Conservation (phyloP, 2,888 invertebrate genomes). For the Erpobdella octoculata region DNA sequence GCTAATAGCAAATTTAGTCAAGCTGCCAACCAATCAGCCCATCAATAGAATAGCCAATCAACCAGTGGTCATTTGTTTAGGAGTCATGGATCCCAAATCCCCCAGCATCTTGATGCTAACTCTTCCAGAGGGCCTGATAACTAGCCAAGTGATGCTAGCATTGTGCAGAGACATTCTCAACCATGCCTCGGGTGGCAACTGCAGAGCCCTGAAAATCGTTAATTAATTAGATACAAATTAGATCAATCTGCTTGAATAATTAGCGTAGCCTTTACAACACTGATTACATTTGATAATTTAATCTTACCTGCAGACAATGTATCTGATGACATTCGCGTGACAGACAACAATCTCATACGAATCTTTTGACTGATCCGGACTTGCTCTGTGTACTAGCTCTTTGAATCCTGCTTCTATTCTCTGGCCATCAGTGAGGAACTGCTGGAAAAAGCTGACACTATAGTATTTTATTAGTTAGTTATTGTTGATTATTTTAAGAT, state of each 20-base stretch:
- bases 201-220: conserved; percentile 69
- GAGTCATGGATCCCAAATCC: conserved; percentile 82
- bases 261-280: too few relatives aligned
- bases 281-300: too few relatives aligned
- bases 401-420: conserved; percentile 92
- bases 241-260: too few relatives aligned
- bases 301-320: conserved; percentile 55
- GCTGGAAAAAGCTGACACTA: too few relatives aligned
- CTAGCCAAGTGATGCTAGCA: conserved; percentile 83
- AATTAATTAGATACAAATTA: too few relatives aligned
- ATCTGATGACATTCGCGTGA: conserved; percentile 94
- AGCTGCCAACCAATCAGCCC: too few relatives aligned
- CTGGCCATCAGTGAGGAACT: conserved; percentile 85
- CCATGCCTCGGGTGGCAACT: conserved; percentile 96
- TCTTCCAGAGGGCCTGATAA: conserved; percentile 73
- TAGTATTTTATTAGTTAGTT: too few relatives aligned
- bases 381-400: conserved; percentile 82
- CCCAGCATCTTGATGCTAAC: conserved; percentile 74
- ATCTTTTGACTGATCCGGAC: conserved; percentile 69
- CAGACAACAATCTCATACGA: conserved; percentile 84
- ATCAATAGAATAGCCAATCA: conserved; percentile 23
- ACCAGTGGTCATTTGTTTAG: conserved; percentile 51
- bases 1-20: too few relatives aligned
- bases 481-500: not conserved
- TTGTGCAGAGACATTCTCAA: conserved; percentile 81